Evolutionary conservation across 2,888 invertebrate species (phyloP).

Genomic region (Pristionchus fissidentatus): DNA sequence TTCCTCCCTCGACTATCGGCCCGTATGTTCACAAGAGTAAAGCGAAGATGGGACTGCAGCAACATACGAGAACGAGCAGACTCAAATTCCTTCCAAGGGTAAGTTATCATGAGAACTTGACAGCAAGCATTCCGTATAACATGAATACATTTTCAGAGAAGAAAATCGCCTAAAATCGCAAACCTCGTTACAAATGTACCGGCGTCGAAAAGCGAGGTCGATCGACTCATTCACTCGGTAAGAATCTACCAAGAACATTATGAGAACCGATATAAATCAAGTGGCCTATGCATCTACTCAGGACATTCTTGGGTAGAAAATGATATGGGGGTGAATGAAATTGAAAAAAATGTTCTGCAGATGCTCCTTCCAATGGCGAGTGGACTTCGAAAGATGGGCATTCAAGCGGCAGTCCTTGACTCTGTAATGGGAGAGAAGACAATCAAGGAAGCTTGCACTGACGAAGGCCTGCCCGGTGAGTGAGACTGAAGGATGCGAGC

Average conservation of each 20-base stretch:
- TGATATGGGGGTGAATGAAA: too few species aligned
- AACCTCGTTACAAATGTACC: background rate
- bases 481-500: too few species aligned
- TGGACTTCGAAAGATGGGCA: background rate
- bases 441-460: slow-evolving; percentile 49
- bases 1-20: slow-evolving; percentile 50
- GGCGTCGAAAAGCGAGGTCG: background rate
- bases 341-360: too few species aligned
- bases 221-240: background rate
- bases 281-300: too few species aligned
- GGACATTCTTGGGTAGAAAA: too few species aligned
- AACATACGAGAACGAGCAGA: background rate
- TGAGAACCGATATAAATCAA: too few species aligned
- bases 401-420: slow-evolving; percentile 42
- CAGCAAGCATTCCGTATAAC: background rate
- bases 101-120: background rate
- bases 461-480: slow-evolving; percentile 39
- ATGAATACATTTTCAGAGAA: background rate
- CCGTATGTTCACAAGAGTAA: slow-evolving; percentile 47
- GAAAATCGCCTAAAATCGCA: background rate
- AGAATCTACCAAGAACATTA: too few species aligned
- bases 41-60: background rate
- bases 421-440: slow-evolving; percentile 49
- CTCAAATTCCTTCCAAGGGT: background rate
- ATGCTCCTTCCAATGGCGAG: background rate